A percentile compares a stretch with the other conserved stretches of the same genome.
phyloP scores from a whole-genome alignment of 2,797 vertebrate genomes.

The Artibeus jamaicensis region DNA sequence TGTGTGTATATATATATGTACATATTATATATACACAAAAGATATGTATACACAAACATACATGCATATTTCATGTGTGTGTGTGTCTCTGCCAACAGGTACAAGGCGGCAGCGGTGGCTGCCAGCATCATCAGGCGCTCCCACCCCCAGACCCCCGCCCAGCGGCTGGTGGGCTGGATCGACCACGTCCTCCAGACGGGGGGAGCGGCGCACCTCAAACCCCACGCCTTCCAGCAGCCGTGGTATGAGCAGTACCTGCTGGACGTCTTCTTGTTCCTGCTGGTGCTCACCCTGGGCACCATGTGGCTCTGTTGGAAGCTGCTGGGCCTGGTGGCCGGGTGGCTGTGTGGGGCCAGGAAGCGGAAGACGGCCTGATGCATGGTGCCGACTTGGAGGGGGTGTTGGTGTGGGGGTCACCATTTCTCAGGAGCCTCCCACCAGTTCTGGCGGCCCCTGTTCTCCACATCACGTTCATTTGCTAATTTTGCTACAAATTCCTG shows the following conservation, averaged over 20 bases:
- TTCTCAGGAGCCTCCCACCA: not conserved
- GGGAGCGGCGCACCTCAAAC: slow-evolving; percentile 80
- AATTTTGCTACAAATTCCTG: not conserved
- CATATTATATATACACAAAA: not conserved
- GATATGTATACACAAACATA: not conserved
- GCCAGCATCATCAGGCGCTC: slow-evolving; percentile 81
- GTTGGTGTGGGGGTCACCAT: not conserved
- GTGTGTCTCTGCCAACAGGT: slow-evolving; percentile 71
- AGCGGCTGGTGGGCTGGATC: slow-evolving; percentile 81
- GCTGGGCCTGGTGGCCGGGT: not conserved
- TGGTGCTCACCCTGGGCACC: not conserved
- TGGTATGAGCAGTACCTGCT: slow-evolving; percentile 81
- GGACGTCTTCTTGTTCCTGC: not conserved
- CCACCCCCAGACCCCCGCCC: slow-evolving; percentile 79
- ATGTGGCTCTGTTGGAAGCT: not conserved
- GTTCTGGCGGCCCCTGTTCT: not conserved
- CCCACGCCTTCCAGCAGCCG: slow-evolving; percentile 74
- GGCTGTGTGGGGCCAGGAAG: not conserved
- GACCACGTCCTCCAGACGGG: slow-evolving; percentile 81
- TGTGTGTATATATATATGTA: not conserved
- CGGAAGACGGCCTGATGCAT: not conserved
- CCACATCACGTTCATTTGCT: not conserved
- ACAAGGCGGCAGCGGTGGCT: slow-evolving; percentile 79
- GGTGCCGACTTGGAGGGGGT: not conserved
- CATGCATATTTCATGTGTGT: not conserved